Base-by-base conservation (phyloP, 1,140 invertebrate genomes). In the Macrosteles quadrilineatus region DNA sequence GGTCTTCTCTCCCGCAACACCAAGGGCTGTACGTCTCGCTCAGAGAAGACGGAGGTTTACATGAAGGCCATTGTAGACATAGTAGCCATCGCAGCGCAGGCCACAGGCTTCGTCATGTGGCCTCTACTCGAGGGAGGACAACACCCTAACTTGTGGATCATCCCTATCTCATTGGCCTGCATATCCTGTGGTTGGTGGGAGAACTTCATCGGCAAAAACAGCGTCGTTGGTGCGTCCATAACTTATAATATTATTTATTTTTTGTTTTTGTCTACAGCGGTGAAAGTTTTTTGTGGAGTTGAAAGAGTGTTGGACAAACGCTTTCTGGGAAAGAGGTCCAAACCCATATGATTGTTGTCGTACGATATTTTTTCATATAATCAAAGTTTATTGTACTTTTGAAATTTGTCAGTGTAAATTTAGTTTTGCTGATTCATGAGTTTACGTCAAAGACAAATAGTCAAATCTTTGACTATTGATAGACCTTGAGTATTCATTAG, bases 101-200 rank as follows among this genome's bases (percentile, higher is more conserved):
- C 92, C 0, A 95, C 93, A 0, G 93, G 93, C 2, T 91, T 96
- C 76, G 87, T 97, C 25, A 87, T 96, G 2, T 98, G 95, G 93
- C 94, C 94, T 19, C 79, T 95, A 23, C 80, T 91, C 2, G 80
- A 80, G 47, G 77, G 73, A 17, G 71, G 69, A 21, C 88, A 91
- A 75, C 86, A 86, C 55, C 87, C 86, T 29, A 81, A 80, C 57
- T 86, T 86, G 25, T 97, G 93, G 92, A 83, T 95, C 6, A 91
- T 97, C 66, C 95, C 96, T 0, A 80, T 94, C 0, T 84, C 93
- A 0, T 85, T 95, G 6, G 80, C 97, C 40, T 86, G 96, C 47
- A 90, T 96, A 45, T 98, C 95, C 1, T 87, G 94, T 30, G 91
- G 93, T 27, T 98, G 95, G 93, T 98, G 96, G 96, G 96, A 98